Conservation (phyloP, 2,888 invertebrate species). For the Invenusta paracnida region DNA sequence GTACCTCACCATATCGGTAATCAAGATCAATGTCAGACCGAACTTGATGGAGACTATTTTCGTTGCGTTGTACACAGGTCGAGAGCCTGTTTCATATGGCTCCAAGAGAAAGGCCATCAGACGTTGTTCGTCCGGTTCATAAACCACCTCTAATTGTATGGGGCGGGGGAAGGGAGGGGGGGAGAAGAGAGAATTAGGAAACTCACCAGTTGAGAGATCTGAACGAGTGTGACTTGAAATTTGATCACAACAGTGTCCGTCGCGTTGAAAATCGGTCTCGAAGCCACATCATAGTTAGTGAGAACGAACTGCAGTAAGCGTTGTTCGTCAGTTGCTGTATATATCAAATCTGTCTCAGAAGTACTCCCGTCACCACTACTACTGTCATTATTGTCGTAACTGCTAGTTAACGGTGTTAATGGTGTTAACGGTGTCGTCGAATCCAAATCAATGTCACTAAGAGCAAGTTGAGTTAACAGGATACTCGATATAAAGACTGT, state of each 20-base stretch:
- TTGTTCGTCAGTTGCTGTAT: conserved; percentile 51
- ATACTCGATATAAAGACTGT: too few relatives aligned
- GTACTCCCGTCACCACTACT: too few relatives aligned
- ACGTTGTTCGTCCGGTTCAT: conserved; percentile 56
- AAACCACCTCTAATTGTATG: not conserved
- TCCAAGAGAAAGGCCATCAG: conserved; percentile 52
- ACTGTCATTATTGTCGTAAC: too few relatives aligned
- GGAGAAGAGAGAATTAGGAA: not conserved
- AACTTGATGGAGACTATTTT: conserved; percentile 56
- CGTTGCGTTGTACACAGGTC: conserved; percentile 59
- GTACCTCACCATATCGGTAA: conserved; percentile 60
- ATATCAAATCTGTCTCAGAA: not conserved
- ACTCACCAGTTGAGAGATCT: conserved; percentile 41
- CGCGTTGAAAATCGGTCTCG: conserved; percentile 54
- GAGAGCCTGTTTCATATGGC: conserved; percentile 56
- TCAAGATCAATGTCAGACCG: conserved; percentile 58
- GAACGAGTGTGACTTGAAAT: conserved; percentile 41
- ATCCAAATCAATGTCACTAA: too few relatives aligned
- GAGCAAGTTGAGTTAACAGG: too few relatives aligned
- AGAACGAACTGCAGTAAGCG: conserved; percentile 58
- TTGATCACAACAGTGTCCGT: conserved; percentile 34
- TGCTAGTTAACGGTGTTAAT: too few relatives aligned
- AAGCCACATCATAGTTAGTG: conserved; percentile 60
- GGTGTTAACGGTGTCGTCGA: too few relatives aligned
- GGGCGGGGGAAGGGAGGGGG: not conserved